Conservation (phyloP, 2,113 vertebrate species). For the Sorex araneus region DNA sequence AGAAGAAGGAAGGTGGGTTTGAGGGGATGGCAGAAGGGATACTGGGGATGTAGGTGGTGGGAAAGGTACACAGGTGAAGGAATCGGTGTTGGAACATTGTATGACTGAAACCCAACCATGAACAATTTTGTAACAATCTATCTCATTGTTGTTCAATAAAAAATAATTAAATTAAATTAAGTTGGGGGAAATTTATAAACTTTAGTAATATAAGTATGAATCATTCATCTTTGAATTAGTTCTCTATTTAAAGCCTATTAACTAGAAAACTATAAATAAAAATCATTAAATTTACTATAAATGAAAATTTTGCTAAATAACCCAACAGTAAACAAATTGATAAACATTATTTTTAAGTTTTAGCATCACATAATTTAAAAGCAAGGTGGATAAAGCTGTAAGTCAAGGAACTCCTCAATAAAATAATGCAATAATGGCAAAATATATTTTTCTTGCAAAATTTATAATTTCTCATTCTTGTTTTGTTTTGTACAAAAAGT, state of each 20-base stretch:
- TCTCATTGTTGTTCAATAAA: too few species aligned
- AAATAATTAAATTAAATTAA: too few species aligned
- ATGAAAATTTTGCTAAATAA: background rate
- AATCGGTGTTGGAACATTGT: too few species aligned
- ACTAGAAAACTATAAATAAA: background rate
- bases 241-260: background rate
- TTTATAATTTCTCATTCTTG: background rate
- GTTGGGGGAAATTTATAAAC: background rate
- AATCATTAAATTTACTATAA: constrained; percentile 10
- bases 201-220: background rate
- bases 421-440: background rate
- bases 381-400: background rate
- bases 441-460: background rate
- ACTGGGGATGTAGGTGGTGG: too few species aligned
- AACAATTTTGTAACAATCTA: too few species aligned
- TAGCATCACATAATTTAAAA: background rate
- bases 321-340: background rate
- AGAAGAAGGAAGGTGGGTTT: too few species aligned
- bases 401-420: background rate
- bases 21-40: too few species aligned
- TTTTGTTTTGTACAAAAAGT: background rate
- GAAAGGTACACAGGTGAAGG: too few species aligned
- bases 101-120: too few species aligned
- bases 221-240: constrained; percentile 32
- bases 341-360: constrained; percentile 20